phyloP scores from a whole-genome alignment of 2,113 vertebrate genomes.

The Camelus bactrianus region DNA sequence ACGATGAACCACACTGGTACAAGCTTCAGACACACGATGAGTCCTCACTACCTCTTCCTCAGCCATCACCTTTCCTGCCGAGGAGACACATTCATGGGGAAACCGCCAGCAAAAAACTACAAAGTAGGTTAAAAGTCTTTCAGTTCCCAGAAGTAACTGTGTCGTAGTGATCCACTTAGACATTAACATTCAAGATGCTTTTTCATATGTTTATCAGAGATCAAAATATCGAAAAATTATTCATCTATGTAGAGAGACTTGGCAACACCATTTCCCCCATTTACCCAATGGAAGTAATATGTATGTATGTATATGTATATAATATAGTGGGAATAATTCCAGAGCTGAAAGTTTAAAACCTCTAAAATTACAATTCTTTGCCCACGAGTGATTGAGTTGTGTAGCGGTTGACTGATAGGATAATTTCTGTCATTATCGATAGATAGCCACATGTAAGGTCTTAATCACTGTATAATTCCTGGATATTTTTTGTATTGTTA shows the following conservation, averaged over 20 bases:
- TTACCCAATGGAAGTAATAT: neutral
- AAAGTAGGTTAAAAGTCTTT: conserved; percentile 91
- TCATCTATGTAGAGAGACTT: neutral
- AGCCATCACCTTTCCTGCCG: conserved; percentile 97
- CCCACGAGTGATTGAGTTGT: neutral
- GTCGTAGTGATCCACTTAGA: neutral
- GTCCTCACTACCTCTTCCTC: conserved; percentile 98
- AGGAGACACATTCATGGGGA: conserved; percentile 95
- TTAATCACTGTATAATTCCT: neutral
- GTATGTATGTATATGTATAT: neutral
- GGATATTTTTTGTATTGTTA: conserved; percentile 2
- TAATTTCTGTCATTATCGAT: neutral
- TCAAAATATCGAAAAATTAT: neutral
- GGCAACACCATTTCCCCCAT: neutral
- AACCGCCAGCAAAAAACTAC: conserved; percentile 97
- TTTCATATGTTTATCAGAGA: neutral
- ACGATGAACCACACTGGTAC: conserved; percentile 98
- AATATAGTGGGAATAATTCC: neutral
- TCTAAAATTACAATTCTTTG: neutral
- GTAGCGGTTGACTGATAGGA: neutral
- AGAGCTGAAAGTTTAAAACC: neutral
- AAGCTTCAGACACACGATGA: conserved; percentile 98
- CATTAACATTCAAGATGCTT: neutral
- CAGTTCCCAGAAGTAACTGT: neutral
- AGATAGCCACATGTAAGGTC: neutral